Conservation (phyloP, 1,140 invertebrate genomes). For the Diprion similis region DNA sequence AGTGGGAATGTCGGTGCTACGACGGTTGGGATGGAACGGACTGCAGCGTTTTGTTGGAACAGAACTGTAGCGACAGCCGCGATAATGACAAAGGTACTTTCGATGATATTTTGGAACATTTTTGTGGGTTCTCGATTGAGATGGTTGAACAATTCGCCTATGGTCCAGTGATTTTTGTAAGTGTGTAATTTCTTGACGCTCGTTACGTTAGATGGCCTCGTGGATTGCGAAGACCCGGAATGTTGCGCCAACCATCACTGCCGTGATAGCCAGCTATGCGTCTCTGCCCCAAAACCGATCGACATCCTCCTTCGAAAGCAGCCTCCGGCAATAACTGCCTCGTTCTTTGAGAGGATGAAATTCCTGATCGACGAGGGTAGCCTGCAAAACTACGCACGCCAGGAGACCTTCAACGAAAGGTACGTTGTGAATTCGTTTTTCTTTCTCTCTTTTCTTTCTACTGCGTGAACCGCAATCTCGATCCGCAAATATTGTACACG, state of each 20-base stretch:
- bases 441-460: background rate
- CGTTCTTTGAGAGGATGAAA: slow-evolving; percentile 97
- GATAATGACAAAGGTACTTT: slow-evolving; percentile 95
- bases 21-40: slow-evolving; percentile 93
- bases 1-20: slow-evolving; percentile 93
- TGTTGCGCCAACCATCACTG: slow-evolving; percentile 88
- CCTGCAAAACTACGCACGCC: slow-evolving; percentile 94
- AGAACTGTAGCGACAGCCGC: slow-evolving; percentile 87
- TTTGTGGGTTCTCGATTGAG: background rate
- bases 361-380: slow-evolving; percentile 98
- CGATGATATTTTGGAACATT: background rate
- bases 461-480: slow-evolving; percentile 6
- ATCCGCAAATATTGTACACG: slow-evolving; percentile 16
- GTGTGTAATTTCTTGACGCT: background rate
- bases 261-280: slow-evolving; percentile 85
- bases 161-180: background rate
- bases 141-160: background rate
- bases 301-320: slow-evolving; percentile 93
- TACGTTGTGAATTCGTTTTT: slow-evolving; percentile 63
- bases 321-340: slow-evolving; percentile 93
- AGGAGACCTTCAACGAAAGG: slow-evolving; percentile 97
- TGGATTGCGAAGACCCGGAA: slow-evolving; percentile 97
- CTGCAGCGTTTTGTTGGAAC: slow-evolving; percentile 90
- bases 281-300: slow-evolving; percentile 90
- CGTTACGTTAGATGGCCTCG: slow-evolving; percentile 82